Evolutionary conservation across 2,797 vertebrate species (phyloP).

Genomic region (Mormyrus proboscirostris): DNA sequence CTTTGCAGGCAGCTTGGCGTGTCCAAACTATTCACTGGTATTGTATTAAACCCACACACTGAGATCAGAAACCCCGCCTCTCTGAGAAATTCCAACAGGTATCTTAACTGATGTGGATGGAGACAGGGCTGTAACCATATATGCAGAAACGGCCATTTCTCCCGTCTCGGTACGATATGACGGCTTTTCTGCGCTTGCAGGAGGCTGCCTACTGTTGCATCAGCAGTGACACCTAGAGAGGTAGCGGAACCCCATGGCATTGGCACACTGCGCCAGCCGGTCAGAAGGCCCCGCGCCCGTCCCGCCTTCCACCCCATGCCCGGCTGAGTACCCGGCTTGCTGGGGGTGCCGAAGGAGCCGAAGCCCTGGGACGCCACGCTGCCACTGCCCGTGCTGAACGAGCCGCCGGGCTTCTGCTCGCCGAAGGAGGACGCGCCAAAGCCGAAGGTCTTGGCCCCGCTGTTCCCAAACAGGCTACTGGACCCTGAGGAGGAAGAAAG

Average conservation of each 20-base stretch:
- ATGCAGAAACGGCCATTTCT: background rate
- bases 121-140: background rate
- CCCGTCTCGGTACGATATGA: background rate
- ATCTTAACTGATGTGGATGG: background rate
- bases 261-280: background rate
- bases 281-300: background rate
- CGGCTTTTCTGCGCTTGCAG: background rate
- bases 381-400: conserved; percentile 81
- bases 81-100: background rate
- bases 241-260: background rate
- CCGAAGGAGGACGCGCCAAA: conserved; percentile 74
- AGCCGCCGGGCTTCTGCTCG: conserved; percentile 81
- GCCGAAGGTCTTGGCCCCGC: conserved; percentile 76
- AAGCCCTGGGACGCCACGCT: conserved; percentile 90
- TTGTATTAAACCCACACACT: background rate
- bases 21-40: background rate
- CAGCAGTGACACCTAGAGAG: background rate
- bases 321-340: conserved; percentile 71
- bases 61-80: background rate
- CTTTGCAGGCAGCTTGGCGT: background rate
- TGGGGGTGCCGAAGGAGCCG: conserved; percentile 74
- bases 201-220: background rate
- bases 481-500: conserved; percentile 51
- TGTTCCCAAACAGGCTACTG: conserved; percentile 79
- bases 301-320: background rate